Base-by-base conservation (phyloP, 2,113 vertebrate species). In the Anguilla japonica region DNA sequence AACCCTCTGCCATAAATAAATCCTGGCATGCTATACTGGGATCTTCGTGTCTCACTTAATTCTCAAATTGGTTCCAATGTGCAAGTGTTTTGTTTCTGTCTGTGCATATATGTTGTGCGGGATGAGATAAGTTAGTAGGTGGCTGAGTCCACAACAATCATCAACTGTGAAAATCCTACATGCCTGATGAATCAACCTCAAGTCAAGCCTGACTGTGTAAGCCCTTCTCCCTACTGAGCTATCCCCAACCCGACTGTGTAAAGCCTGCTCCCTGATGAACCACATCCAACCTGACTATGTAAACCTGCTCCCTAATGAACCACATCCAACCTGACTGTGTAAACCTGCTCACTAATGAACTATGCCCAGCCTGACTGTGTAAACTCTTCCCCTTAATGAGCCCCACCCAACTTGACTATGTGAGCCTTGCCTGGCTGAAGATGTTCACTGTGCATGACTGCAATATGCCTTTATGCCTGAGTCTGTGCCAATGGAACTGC, bases 381-480 rank as follows among this genome's bases (percentile, higher is more conserved):
- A 67, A 67, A 26, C 60, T 26, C 60, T 67, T 18, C 20, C 7
- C 3, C 4, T 1, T 67, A 67, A 67, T 29, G 71, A 34, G 7
- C 26, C n/a, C 34, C 11, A 85, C 29, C 43, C 20, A 11, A 18
- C 84, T 3, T 46, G 9, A 82, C 5, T 16, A 29, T 39, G 50
- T 79, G 29, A 5, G 60, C 39, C 71, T 79, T 1, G 63, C 63
- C 86, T 79, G 86, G 71, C 82, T 79, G 86, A 67, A 41, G 41
- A 78, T 26, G 1, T 22, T 6, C 83, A 75, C 71, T 6, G 26
- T 75, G 67, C 26, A 22, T 75, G 83, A 20, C 71, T n/a, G 0
- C 8, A 53, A 84, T 84, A 87, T 29, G 46, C 40, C 43, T 87
- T 22, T 82, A 41, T 40, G 16, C 56, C 22, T 34, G 83, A 71